These are phyloP conservation scores for Oligia fasciuncula DNA, from an alignment of 2,888 invertebrate species.

Conservation along the genomic window DNA sequence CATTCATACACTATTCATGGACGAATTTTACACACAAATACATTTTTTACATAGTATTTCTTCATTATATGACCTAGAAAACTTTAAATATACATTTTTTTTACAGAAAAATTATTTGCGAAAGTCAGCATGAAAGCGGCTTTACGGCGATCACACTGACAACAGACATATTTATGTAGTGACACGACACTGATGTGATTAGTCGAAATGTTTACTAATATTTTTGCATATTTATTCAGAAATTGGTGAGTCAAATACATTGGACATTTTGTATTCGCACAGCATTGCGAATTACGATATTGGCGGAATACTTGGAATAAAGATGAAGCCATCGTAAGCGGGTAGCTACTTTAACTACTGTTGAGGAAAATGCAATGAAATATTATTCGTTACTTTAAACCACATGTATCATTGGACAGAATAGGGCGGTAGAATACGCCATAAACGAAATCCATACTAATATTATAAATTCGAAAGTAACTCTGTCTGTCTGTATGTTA, in stretches of 20 bases:
- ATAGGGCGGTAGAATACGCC: not conserved
- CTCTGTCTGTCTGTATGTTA: no score
- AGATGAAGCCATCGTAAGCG: constrained; percentile 56
- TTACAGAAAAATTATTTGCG: not conserved
- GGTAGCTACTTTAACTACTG: not conserved
- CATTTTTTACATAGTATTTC: no score
- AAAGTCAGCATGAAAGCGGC: constrained; percentile 22
- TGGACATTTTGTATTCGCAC: constrained; percentile 63
- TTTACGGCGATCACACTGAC: constrained; percentile 30
- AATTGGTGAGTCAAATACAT: constrained; percentile 70
- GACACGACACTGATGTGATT: constrained; percentile 54
- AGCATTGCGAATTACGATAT: constrained; percentile 54
- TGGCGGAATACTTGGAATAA: constrained; percentile 66
- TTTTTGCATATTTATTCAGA: constrained; percentile 64
- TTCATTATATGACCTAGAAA: not conserved
- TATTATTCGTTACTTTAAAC: not conserved
- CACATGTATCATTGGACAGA: not conserved
- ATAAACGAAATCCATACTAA: no score
- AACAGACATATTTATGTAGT: constrained; percentile 53
- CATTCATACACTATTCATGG: not conserved
- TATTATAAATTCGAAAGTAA: no score
- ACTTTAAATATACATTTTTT: not conserved
- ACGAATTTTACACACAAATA: not conserved
- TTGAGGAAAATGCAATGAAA: constrained; percentile 42
- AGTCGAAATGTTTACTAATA: constrained; percentile 55